phyloP scores from a whole-genome alignment of 1,140 invertebrate genomes.

The Bicyclus anynana region DNA sequence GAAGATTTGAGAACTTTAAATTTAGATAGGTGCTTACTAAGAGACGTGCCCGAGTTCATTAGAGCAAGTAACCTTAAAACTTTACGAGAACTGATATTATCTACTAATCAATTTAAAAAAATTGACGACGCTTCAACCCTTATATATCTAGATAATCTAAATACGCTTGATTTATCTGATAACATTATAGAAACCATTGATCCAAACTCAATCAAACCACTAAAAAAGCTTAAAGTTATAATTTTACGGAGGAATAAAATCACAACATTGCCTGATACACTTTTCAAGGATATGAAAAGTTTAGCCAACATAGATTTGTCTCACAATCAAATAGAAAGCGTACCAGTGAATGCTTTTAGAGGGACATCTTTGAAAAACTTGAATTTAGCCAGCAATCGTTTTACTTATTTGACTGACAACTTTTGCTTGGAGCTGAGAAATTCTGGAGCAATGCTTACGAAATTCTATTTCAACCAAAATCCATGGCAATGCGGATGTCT shows the following conservation, averaged over 20 bases:
- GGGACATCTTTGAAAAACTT: constrained; percentile 43
- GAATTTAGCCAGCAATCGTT: constrained; percentile 48
- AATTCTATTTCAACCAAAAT: constrained; percentile 61
- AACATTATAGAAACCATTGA: constrained; percentile 47
- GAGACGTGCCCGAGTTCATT: constrained; percentile 44
- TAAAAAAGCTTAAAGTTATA: constrained; percentile 46
- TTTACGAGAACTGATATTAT: constrained; percentile 42
- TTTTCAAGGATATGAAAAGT: constrained; percentile 46
- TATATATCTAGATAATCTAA: constrained; percentile 30
- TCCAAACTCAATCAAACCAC: constrained; percentile 38
- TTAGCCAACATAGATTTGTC: constrained; percentile 48
- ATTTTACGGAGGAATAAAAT: constrained; percentile 45
- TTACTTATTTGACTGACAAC: constrained; percentile 58
- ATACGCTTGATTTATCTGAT: constrained; percentile 41
- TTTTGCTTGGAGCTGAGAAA: constrained; percentile 58
- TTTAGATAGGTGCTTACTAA: constrained; percentile 46
- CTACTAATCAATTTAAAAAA: constrained; percentile 41
- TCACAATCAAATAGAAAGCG: constrained; percentile 39
- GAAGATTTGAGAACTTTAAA: constrained; percentile 38
- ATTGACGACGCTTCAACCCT: constrained; percentile 33
- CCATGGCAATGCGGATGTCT: constrained; percentile 66
- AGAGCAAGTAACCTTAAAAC: constrained; percentile 38
- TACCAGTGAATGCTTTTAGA: constrained; percentile 50
- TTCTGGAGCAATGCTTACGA: constrained; percentile 43
- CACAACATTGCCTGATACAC: constrained; percentile 37